phyloP scores from a whole-genome alignment of 2,113 vertebrate species.

The Poeciliopsis occidentalis region DNA sequence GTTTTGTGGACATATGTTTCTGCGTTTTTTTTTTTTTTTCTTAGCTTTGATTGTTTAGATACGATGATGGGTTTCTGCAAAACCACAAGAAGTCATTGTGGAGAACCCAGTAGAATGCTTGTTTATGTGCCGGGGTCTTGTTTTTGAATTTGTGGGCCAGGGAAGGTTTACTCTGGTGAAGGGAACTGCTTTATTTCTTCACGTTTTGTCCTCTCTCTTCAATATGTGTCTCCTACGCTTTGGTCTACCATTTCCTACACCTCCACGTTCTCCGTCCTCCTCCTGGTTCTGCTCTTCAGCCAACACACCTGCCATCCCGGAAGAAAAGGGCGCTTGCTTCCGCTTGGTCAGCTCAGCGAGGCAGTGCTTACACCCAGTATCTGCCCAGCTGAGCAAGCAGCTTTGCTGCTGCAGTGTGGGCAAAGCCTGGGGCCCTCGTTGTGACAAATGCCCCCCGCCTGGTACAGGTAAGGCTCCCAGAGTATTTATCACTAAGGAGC shows the following conservation, averaged over 20 bases:
- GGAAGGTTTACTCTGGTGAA: constrained; percentile 58
- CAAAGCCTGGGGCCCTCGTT: constrained; percentile 96
- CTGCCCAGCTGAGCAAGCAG: constrained; percentile 96
- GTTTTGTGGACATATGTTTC: constrained; percentile 20
- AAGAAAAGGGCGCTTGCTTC: constrained; percentile 97
- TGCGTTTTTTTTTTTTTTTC: neutral
- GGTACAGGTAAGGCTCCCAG: constrained; percentile 93
- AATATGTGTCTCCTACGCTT: constrained; percentile 63
- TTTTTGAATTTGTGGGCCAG: neutral
- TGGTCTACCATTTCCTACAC: constrained; percentile 51
- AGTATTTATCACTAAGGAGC: neutral
- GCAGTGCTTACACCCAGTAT: constrained; percentile 96
- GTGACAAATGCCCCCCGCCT: constrained; percentile 93
- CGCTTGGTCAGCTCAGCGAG: constrained; percentile 91
- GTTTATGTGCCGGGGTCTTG: neutral
- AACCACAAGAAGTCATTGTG: neutral
- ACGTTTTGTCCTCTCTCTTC: constrained; percentile 63
- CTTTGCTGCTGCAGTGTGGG: constrained; percentile 99
- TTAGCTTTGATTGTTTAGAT: constrained; percentile 6
- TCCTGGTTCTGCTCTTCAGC: constrained; percentile 83
- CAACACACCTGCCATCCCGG: constrained; percentile 84
- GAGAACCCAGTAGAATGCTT: neutral
- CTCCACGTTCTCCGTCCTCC: constrained; percentile 63
- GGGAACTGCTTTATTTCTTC: constrained; percentile 73
- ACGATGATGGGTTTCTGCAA: neutral